Conservation (phyloP, 2,113 vertebrate species). For the Podarcis cretensis region DNA sequence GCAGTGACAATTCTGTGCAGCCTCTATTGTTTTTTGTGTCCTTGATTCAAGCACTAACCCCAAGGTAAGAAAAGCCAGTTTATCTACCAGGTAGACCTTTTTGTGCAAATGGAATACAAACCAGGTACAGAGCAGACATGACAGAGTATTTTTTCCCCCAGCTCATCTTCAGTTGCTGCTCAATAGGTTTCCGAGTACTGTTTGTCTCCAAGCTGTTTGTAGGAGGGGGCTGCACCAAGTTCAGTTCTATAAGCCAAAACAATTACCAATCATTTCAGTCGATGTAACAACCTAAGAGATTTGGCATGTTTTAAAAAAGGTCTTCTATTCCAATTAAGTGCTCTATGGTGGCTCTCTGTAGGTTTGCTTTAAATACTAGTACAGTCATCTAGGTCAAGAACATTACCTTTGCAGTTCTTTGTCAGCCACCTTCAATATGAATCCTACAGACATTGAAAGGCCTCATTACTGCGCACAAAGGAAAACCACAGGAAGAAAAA, state of each 20-base stretch:
- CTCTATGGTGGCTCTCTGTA: slow-evolving; percentile 18
- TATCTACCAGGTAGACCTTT: not conserved
- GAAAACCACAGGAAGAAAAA: slow-evolving; percentile 45
- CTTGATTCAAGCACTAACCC: not conserved
- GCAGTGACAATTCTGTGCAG: not conserved
- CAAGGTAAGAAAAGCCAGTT: not conserved
- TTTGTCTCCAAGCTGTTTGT: slow-evolving; percentile 31
- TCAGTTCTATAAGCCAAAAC: slow-evolving; percentile 14
- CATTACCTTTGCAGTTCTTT: slow-evolving; percentile 63
- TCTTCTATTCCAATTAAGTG: slow-evolving; percentile 15
- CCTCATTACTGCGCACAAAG: slow-evolving; percentile 52
- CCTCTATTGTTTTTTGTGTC: not conserved
- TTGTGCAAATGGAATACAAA: not conserved
- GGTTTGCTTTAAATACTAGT: slow-evolving; percentile 57
- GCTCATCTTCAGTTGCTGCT: slow-evolving; percentile 40
- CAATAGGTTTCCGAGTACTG: not conserved
- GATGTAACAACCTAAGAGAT: slow-evolving; percentile 29
- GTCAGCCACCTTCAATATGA: slow-evolving; percentile 55
- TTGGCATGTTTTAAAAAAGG: slow-evolving; percentile 28
- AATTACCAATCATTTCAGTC: slow-evolving; percentile 22
- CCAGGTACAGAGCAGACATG: not conserved
- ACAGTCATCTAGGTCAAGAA: slow-evolving; percentile 52
- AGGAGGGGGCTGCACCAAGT: not conserved
- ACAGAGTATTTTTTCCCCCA: not conserved
- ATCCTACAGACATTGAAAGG: slow-evolving; percentile 69